Percentiles rank a stretch among this genome's conserved stretches.
Evolutionary conservation across 2,797 vertebrate genomes (phyloP).

Genomic region (Pantherophis alleghaniensis): DNA sequence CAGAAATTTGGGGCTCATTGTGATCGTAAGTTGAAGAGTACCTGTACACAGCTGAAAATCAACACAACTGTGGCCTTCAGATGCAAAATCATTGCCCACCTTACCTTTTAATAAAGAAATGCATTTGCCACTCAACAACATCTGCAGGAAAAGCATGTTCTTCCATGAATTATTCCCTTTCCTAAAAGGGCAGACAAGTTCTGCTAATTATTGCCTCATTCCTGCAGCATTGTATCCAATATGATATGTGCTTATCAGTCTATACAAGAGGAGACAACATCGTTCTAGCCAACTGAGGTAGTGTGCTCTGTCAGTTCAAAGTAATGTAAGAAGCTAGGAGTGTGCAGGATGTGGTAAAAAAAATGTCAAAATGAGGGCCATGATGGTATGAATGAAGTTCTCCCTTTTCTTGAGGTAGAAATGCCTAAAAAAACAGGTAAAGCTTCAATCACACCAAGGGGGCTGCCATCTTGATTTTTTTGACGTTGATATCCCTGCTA

Average conservation of each 20-base stretch:
- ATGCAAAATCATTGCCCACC: not conserved
- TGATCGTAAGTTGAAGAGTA: not conserved
- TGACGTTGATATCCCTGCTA: not conserved
- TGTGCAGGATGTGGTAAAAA: not conserved
- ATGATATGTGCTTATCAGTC: not conserved
- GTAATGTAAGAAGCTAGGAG: not conserved
- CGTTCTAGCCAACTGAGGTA: not conserved
- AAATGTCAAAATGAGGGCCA: not conserved
- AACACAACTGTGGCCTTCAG: not conserved
- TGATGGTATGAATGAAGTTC: not conserved
- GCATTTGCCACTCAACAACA: not conserved
- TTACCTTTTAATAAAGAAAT: not conserved
- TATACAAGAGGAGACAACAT: not conserved
- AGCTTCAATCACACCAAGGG: not conserved
- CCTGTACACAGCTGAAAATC: not conserved
- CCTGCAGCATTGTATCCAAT: not conserved
- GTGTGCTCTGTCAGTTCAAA: not conserved
- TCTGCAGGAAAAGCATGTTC: not conserved
- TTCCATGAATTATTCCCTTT: not conserved
- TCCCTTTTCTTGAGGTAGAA: not conserved
- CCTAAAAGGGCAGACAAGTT: not conserved
- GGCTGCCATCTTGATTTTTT: not conserved
- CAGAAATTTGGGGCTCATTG: not conserved
- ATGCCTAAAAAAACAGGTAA: not conserved
- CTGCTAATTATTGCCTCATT: not conserved